Conservation (phyloP, 2,797 vertebrate species). For the Acanthopagrus latus region DNA sequence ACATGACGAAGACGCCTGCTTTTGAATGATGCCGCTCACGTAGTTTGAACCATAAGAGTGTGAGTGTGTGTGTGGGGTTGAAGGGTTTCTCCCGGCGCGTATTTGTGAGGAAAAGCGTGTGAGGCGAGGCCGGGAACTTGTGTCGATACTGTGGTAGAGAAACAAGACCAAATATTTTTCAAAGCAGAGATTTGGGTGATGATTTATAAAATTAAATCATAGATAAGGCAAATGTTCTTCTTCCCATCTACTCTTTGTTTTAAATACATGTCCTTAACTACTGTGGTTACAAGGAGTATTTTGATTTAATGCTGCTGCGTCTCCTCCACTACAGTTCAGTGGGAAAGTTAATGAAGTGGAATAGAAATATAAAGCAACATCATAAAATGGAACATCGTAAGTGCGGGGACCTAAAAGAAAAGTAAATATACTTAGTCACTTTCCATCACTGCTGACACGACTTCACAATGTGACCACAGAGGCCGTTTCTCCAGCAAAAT, state of each 20-base stretch:
- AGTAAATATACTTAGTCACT: neutral
- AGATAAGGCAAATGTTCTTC: neutral
- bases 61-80: neutral
- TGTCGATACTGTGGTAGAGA: neutral
- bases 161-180: neutral
- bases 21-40: conserved; percentile 59
- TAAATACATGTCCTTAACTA: neutral
- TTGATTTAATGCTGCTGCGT: neutral
- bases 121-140: conserved; percentile 25
- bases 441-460: neutral
- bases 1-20: conserved; percentile 53
- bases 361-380: neutral
- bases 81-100: neutral
- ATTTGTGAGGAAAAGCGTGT: neutral
- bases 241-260: neutral
- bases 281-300: neutral
- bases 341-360: neutral
- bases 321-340: neutral
- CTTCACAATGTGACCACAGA: conserved; percentile 1
- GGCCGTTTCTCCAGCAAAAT: conserved; percentile 23
- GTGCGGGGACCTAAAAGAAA: neutral
- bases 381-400: neutral
- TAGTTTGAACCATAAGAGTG: conserved; percentile 17
- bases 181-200: neutral
- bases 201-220: neutral